Percentiles rank a stretch among this genome's conserved stretches.
These are phyloP conservation scores for Rissa tridactyla DNA, from an alignment of 2,113 vertebrate genomes.

Conservation along the genomic window DNA sequence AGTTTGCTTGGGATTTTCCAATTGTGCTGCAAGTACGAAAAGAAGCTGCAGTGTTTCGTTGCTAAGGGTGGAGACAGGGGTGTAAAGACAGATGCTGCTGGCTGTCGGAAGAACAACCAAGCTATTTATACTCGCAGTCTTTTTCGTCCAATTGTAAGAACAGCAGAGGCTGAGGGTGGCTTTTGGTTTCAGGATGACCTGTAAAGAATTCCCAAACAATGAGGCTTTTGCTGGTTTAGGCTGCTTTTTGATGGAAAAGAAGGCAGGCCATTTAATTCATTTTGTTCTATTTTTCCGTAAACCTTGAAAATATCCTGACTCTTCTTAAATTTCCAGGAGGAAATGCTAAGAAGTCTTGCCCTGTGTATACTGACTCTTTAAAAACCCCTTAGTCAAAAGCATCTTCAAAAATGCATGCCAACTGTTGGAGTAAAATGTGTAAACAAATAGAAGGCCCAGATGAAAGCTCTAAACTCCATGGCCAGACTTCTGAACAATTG, in stretches of 20 bases:
- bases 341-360: neutral
- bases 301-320: neutral
- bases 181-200: neutral
- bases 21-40: neutral
- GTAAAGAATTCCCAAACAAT: neutral
- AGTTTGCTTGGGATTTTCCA: neutral
- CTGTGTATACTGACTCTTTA: neutral
- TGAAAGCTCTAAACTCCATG: neutral
- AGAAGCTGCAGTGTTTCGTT: neutral
- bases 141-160: neutral
- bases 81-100: neutral
- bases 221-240: neutral
- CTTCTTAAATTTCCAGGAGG: neutral
- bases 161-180: neutral
- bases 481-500: neutral
- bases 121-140: neutral
- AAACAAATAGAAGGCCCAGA: no score
- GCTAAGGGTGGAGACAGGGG: constrained; percentile 17
- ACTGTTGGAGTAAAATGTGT: neutral
- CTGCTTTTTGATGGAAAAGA: neutral
- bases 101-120: neutral
- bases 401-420: neutral
- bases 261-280: neutral
- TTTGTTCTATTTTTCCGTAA: neutral
- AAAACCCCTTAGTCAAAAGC: neutral